Evolutionary conservation across 2,797 vertebrate species (phyloP), one percentile per base, ranked within the genome.

Genomic region (Alouatta caraya): DNA sequence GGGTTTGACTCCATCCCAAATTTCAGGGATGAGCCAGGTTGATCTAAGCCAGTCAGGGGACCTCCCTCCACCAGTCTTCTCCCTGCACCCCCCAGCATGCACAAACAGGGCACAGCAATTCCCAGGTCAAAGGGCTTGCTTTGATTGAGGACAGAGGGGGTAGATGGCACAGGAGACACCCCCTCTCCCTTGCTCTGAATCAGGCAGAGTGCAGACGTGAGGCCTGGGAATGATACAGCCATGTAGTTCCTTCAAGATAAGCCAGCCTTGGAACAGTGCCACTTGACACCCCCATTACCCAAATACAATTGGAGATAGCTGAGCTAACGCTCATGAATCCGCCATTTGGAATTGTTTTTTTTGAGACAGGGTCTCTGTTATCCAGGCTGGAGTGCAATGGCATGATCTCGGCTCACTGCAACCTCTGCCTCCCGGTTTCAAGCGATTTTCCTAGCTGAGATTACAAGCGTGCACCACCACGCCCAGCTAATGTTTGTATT

Each of bases 191-290:
- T 85, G 64, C 37, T 79, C 37, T 61, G 14, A 30, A 15, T 33
- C 0, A 0, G 21, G 5, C 44, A 24, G 24, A 80, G 37, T 14
- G 64, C 52, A 5, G 5, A 44, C 1, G 1, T 24, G 33, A 33
- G 64, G 24, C 37, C 50, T 28, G 48, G 70, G 48, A n/a, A 73
- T 33, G 13, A 21, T 19, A 37, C 1, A 48, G 61, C 24, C 30
- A 42, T 37, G 26, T 33, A 5, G 8, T n/a, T 80, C 44, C 13
- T 37, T 28, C 10, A 9, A 50, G 72, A 78, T 13, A 52, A 86
- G 21, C 21, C 33, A 7, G 21, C 33, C 78, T n/a, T 28, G 78
- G 30, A 39, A 22, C 52, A 39, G 5, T 37, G 55, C 9, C 76
- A 39, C 12, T 24, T 42, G 50, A 52, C 75, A 80, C 33, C 28